These are phyloP conservation scores for Drosophila infuscata DNA, from an alignment of 2,888 invertebrate genomes.

Conservation along the genomic window DNA sequence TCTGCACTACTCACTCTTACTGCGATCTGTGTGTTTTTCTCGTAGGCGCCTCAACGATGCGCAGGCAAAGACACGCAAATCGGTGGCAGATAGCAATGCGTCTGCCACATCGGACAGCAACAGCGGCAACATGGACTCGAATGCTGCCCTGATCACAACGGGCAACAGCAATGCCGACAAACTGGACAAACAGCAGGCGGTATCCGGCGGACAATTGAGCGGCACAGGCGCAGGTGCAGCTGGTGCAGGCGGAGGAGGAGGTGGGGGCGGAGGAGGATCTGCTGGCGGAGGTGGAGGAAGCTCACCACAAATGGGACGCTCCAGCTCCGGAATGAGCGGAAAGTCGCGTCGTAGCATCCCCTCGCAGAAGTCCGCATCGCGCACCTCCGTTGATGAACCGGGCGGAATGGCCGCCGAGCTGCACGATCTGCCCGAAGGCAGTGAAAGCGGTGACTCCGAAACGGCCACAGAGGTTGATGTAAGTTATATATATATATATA, in stretches of 20 bases:
- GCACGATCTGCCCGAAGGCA: slow-evolving; percentile 87
- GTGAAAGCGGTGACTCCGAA: slow-evolving; percentile 88
- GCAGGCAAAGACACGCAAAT: slow-evolving; percentile 84
- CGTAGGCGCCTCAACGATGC: slow-evolving; percentile 85
- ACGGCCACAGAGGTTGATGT: slow-evolving; percentile 91
- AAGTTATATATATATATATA: slow-evolving; percentile 76
- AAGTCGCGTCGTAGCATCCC: slow-evolving; percentile 86
- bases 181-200: slow-evolving; percentile 35
- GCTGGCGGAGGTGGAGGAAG: slow-evolving; percentile 75
- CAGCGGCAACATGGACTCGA: slow-evolving; percentile 80
- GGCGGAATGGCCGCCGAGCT: slow-evolving; percentile 85
- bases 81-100: slow-evolving; percentile 83
- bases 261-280: slow-evolving; percentile 27
- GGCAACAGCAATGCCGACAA: slow-evolving; percentile 57
- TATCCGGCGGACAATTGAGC: neutral
- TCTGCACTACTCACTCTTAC: neutral
- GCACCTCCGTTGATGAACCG: slow-evolving; percentile 86
- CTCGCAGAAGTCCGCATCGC: slow-evolving; percentile 85
- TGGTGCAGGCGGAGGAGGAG: slow-evolving; percentile 28
- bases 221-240: neutral
- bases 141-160: slow-evolving; percentile 64
- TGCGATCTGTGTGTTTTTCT: neutral
- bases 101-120: slow-evolving; percentile 82
- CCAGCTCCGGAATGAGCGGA: slow-evolving; percentile 86
- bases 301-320: slow-evolving; percentile 85